Conservation (phyloP, 2,797 vertebrate genomes). For the Ataeniobius toweri region DNA sequence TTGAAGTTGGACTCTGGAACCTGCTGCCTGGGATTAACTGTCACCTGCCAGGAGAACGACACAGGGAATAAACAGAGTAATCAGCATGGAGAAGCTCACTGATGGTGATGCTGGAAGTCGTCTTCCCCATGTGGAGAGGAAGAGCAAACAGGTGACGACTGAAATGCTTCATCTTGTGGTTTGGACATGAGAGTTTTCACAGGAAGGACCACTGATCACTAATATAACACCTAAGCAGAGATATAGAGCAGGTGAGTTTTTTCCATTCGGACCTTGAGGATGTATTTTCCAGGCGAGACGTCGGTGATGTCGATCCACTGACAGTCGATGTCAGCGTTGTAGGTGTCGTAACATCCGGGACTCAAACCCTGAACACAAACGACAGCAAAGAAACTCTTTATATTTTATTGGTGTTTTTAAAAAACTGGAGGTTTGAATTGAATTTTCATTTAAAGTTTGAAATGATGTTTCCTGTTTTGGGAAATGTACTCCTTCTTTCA, state of each 20-base stretch:
- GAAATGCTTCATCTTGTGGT: not conserved
- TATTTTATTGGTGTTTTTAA: not conserved
- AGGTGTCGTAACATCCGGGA: constrained; percentile 96
- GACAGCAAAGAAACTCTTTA: not conserved
- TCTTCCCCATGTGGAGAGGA: too few relatives aligned
- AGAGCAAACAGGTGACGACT: not conserved
- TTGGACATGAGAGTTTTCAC: not conserved
- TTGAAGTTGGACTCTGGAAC: constrained; percentile 83
- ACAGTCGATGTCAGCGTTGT: constrained; percentile 96
- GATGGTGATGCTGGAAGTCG: not conserved
- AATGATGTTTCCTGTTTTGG: not conserved
- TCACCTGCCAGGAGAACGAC: constrained; percentile 69
- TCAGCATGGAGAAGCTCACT: not conserved
- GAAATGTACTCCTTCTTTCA: not conserved
- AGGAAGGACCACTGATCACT: not conserved
- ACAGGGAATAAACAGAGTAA: not conserved
- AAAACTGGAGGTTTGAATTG: not conserved
- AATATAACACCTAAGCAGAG: not conserved
- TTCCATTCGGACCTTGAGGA: constrained; percentile 85
- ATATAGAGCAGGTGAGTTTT: not conserved
- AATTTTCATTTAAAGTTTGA: not conserved
- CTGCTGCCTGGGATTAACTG: constrained; percentile 82
- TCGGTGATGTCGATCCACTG: constrained; percentile 99
- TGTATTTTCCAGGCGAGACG: constrained; percentile 92
- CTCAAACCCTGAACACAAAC: constrained; percentile 86